phyloP scores from a whole-genome alignment of 2,113 vertebrate species.

The Cololabis saira region DNA sequence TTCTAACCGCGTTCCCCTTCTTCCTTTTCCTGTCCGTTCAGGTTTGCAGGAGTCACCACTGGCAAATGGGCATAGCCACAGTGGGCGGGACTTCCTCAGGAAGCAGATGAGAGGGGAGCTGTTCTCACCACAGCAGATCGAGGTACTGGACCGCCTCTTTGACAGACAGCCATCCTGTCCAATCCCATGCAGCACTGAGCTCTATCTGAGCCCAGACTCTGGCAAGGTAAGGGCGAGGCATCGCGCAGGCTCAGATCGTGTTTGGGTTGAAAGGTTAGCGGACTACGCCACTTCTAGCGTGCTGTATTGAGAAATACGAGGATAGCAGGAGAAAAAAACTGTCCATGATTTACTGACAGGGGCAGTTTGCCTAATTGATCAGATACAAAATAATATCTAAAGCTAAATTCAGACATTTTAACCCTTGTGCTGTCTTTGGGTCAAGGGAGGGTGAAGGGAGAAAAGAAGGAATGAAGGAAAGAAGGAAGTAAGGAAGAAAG shows the following conservation, averaged over 20 bases:
- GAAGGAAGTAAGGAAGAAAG: too few species aligned
- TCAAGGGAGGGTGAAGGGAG: too few species aligned
- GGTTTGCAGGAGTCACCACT: constrained; percentile 95
- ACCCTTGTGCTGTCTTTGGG: too few species aligned
- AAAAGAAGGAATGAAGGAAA: too few species aligned
- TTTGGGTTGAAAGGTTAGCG: constrained; percentile 34
- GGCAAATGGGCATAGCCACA: constrained; percentile 94
- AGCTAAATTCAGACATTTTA: too few species aligned
- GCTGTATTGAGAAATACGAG: not conserved
- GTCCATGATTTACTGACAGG: not conserved
- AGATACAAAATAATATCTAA: too few species aligned
- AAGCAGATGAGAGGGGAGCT: constrained; percentile 99
- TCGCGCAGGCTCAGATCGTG: constrained; percentile 58
- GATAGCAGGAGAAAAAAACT: constrained; percentile 22
- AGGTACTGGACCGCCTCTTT: constrained; percentile 97
- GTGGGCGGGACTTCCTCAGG: constrained; percentile 96
- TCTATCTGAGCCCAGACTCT: constrained; percentile 90
- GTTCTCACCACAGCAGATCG: constrained; percentile 97
- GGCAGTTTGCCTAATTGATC: too few species aligned
- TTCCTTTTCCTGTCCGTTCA: constrained; percentile 60
- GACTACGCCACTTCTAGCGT: constrained; percentile 5
- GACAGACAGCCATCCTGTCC: constrained; percentile 90
- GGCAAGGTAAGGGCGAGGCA: constrained; percentile 90
- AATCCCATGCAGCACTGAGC: constrained; percentile 85
- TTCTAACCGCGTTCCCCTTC: constrained; percentile 19